Evolutionary conservation across 2,888 invertebrate genomes (phyloP).

Genomic region (Rugalucina vietnamica): DNA sequence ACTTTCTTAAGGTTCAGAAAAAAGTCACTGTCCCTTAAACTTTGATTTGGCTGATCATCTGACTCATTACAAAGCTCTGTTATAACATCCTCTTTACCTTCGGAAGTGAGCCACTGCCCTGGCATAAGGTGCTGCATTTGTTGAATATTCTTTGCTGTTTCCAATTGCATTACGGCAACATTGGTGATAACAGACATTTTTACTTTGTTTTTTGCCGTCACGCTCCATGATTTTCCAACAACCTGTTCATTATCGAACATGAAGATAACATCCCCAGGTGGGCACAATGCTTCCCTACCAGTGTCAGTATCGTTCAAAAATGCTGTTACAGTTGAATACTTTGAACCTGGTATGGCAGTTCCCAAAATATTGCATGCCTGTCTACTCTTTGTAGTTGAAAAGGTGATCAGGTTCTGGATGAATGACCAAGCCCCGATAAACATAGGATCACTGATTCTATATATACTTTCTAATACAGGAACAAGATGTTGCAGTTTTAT

Average conservation of each 20-base stretch:
- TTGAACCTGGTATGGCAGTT: constrained; percentile 12
- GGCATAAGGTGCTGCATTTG: not conserved
- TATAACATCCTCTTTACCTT: constrained; percentile 2
- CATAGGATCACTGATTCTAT: not conserved
- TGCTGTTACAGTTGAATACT: not conserved
- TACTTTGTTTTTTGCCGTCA: constrained; percentile 23
- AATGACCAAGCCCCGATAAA: constrained; percentile 21
- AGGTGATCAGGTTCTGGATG: constrained; percentile 4
- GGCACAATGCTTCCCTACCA: constrained; percentile 11
- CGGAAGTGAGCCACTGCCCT: not conserved
- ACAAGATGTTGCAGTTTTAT: not conserved
- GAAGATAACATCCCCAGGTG: constrained; percentile 31
- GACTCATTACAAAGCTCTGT: not conserved
- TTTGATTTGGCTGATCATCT: not conserved
- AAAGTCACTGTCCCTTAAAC: not conserved
- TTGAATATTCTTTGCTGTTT: not conserved
- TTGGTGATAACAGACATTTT: constrained; percentile 42
- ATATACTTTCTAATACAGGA: constrained; percentile 4
- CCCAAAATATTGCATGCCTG: constrained; percentile 20
- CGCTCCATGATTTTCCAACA: constrained; percentile 32
- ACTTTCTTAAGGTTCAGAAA: no score
- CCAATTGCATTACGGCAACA: constrained; percentile 17
- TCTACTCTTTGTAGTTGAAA: constrained; percentile 6
- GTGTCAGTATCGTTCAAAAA: not conserved
- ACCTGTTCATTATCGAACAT: constrained; percentile 47